Conservation (phyloP, 2,888 invertebrate species). For the Microdon myrmicae region DNA sequence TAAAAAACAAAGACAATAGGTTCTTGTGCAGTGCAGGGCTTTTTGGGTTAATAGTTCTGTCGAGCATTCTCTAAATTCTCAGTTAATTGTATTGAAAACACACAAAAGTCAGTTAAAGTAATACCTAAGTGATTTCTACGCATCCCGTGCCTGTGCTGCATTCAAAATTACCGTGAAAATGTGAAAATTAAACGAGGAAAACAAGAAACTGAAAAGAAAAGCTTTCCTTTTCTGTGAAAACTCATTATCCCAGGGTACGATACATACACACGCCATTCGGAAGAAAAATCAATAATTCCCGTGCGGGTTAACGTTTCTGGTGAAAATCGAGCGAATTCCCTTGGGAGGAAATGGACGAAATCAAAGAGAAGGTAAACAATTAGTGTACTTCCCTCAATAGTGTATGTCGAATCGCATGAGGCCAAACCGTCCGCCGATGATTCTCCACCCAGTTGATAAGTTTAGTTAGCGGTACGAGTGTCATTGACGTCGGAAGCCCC, state of each 20-base stretch:
- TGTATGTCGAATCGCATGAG: too few relatives aligned
- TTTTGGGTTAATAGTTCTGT: constrained; percentile 20
- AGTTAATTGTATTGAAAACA: too few relatives aligned
- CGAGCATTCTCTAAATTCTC: constrained; percentile 26
- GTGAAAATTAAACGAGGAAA: constrained; percentile 34
- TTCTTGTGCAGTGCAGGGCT: constrained; percentile 14
- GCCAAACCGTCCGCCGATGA: too few relatives aligned
- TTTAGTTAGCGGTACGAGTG: not conserved
- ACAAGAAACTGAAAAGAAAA: not conserved
- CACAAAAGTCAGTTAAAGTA: constrained; percentile 5
- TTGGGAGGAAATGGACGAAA: constrained; percentile 29
- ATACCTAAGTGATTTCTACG: not conserved
- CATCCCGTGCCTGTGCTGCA: constrained; percentile 1
- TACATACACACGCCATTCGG: constrained; percentile 34
- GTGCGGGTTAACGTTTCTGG: not conserved
- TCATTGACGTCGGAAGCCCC: constrained; percentile 9
- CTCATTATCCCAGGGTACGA: not conserved
- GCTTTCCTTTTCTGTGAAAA: too few relatives aligned
- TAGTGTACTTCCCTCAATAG: too few relatives aligned
- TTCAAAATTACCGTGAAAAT: constrained; percentile 13
- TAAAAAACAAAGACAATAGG: constrained; percentile 20
- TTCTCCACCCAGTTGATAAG: too few relatives aligned
- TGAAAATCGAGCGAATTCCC: not conserved
- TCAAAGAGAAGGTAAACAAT: constrained; percentile 27
- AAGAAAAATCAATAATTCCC: constrained; percentile 48